phyloP scores from a whole-genome alignment of 2,113 vertebrate species.

The Trematocara zebra region DNA sequence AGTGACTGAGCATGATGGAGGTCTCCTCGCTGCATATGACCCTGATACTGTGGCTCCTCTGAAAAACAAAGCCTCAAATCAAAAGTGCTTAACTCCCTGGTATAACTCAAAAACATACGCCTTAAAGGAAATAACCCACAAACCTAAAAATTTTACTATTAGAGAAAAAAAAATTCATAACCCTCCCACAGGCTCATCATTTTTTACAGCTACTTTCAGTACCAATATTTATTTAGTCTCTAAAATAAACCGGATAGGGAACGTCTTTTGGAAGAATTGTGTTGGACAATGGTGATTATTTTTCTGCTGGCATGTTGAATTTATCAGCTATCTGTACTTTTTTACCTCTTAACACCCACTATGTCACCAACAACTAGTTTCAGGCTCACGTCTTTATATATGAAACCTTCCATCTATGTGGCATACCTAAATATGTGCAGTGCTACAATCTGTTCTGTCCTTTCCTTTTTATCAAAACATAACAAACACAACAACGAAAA shows the following conservation, averaged over 20 bases:
- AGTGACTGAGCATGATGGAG: background rate
- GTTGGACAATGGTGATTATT: background rate
- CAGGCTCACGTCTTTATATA: background rate
- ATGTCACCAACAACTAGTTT: background rate
- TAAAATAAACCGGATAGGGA: background rate
- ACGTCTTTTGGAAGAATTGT: background rate
- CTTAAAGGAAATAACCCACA: background rate
- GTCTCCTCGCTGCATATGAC: background rate
- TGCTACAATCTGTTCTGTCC: background rate
- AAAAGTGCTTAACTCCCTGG: background rate
- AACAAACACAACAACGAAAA: accelerated
- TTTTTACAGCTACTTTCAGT: background rate
- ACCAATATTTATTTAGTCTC: background rate
- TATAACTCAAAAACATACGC: background rate
- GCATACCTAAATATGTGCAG: background rate
- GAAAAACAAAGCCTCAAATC: background rate
- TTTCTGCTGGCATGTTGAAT: background rate
- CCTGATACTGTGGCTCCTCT: background rate
- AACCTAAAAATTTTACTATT: background rate
- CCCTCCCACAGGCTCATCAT: background rate
- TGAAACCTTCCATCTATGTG: background rate
- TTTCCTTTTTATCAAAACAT: background rate
- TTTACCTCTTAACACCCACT: background rate
- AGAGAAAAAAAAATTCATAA: background rate
- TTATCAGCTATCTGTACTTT: background rate